phyloP scores from a whole-genome alignment of 2,797 vertebrate genomes.

The Tragelaphus eurycerus region DNA sequence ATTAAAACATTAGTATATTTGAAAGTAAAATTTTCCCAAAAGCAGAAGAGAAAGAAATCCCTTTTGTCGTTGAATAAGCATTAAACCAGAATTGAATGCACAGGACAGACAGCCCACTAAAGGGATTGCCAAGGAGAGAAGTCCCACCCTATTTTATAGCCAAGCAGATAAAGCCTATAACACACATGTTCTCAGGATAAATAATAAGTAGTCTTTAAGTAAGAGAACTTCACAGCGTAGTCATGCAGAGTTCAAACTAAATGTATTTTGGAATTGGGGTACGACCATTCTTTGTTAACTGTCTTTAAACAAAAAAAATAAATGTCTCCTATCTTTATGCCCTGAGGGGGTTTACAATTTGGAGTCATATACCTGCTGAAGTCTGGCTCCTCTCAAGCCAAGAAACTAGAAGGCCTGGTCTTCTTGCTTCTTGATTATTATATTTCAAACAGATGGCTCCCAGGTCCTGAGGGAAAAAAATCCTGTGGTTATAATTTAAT shows the following conservation, averaged over 20 bases:
- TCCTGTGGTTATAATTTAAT: not conserved
- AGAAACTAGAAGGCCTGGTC: not conserved
- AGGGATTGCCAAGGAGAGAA: not conserved
- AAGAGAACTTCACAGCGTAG: not conserved
- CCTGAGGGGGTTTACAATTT: accelerated
- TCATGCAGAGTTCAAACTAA: not conserved
- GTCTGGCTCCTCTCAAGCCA: not conserved
- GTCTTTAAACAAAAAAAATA: not conserved
- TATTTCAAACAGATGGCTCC: not conserved
- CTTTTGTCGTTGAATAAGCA: not conserved
- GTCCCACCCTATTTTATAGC: not conserved
- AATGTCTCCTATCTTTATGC: not conserved
- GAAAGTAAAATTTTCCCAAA: not conserved
- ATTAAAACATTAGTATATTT: not conserved
- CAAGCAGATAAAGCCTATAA: not conserved
- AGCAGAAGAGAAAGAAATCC: not conserved
- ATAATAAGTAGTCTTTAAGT: not conserved
- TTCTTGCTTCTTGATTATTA: not conserved
- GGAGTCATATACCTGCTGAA: not conserved
- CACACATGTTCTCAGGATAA: not conserved
- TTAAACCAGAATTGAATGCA: not conserved
- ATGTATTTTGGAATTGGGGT: not conserved
- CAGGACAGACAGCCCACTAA: not conserved
- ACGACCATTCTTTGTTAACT: not conserved
- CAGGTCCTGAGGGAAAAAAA: not conserved